phyloP scores from a whole-genome alignment of 2,888 invertebrate species.

The Papilio demoleus region DNA sequence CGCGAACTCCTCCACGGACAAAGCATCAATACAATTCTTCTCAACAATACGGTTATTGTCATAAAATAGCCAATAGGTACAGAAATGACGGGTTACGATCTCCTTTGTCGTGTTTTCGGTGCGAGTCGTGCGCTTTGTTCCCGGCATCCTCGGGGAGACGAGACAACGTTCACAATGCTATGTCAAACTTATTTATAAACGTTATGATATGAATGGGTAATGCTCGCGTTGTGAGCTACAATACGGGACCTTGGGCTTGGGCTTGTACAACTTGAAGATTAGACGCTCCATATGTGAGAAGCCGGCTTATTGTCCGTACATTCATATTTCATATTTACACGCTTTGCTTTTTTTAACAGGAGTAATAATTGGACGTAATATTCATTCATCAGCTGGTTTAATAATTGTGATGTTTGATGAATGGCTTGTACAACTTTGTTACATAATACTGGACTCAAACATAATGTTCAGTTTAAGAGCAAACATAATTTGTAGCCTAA shows the following conservation, averaged over 20 bases:
- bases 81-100: constrained; percentile 81
- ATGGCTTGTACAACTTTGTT: background rate
- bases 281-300: constrained; percentile 58
- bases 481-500: too few species aligned
- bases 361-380: constrained; percentile 5
- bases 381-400: background rate
- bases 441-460: too few species aligned
- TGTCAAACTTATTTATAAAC: constrained; percentile 79
- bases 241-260: constrained; percentile 65
- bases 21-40: constrained; percentile 69
- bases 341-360: background rate
- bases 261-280: constrained; percentile 71
- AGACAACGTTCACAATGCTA: constrained; percentile 73
- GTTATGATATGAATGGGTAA: constrained; percentile 82
- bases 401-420: background rate
- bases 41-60: constrained; percentile 77
- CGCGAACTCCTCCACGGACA: constrained; percentile 72
- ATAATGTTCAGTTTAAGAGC: too few species aligned
- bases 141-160: constrained; percentile 76
- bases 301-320: constrained; percentile 40
- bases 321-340: constrained; percentile 35
- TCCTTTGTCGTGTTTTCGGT: constrained; percentile 73
- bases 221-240: constrained; percentile 63
- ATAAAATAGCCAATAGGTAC: constrained; percentile 82
- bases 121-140: constrained; percentile 75